Conservation (phyloP, 2,797 vertebrate species). For the Gobio occitaniae region DNA sequence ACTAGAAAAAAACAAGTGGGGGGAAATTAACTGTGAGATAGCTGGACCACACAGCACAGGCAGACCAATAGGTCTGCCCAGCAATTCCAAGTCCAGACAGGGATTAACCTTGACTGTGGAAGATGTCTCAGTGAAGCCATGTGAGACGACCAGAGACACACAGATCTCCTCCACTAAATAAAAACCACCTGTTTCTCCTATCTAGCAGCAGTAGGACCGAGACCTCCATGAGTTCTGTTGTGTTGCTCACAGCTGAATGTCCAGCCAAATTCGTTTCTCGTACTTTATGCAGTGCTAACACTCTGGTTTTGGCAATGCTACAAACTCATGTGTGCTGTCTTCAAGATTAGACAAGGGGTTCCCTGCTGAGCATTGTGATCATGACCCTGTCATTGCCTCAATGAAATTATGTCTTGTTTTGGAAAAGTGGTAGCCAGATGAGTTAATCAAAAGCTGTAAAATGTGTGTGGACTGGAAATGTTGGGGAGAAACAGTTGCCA, state of each 20-base stretch:
- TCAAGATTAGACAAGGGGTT: background rate
- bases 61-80: slow-evolving; percentile 11
- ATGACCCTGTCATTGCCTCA: slow-evolving; percentile 26
- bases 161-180: slow-evolving; percentile 38
- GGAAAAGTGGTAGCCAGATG: slow-evolving; percentile 19
- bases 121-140: slow-evolving; percentile 29
- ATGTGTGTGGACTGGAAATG: slow-evolving; percentile 6
- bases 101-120: slow-evolving; percentile 33
- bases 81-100: slow-evolving; percentile 22
- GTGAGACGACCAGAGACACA: slow-evolving; percentile 28
- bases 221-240: slow-evolving; percentile 28
- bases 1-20: slow-evolving; percentile 50
- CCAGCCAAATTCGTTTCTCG: background rate
- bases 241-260: slow-evolving; percentile 14
- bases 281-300: slow-evolving; percentile 17
- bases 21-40: slow-evolving; percentile 58
- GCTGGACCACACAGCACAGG: slow-evolving; percentile 43
- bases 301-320: slow-evolving; percentile 33
- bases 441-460: slow-evolving; percentile 46
- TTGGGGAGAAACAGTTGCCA: background rate
- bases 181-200: slow-evolving; percentile 47
- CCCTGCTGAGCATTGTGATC: slow-evolving; percentile 39
- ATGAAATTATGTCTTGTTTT: slow-evolving; percentile 41
- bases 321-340: slow-evolving; percentile 29
- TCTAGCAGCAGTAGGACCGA: slow-evolving; percentile 25